Evolutionary conservation across 2,888 invertebrate species (phyloP).

Genomic region (Platypus cylindrus): DNA sequence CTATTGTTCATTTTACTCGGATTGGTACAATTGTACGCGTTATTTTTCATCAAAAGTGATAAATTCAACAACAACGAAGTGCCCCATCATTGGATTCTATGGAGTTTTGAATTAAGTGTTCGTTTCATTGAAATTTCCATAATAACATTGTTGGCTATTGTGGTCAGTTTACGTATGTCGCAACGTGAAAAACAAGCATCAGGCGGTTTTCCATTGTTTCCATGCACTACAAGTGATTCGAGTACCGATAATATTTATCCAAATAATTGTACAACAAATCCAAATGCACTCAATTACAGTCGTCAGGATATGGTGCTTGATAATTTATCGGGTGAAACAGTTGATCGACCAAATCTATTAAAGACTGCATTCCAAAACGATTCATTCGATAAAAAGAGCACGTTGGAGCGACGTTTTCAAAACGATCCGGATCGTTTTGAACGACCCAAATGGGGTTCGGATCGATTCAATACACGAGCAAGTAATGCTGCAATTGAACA

Average conservation of each 20-base stretch:
- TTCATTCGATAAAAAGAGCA: constrained; percentile 50
- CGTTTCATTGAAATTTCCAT: constrained; percentile 79
- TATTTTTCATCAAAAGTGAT: constrained; percentile 47
- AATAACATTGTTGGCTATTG: constrained; percentile 74
- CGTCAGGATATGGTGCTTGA: constrained; percentile 35
- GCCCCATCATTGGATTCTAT: constrained; percentile 77
- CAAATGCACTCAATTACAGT: constrained; percentile 74
- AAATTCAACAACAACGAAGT: constrained; percentile 39
- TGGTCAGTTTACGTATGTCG: constrained; percentile 55
- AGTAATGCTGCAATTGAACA: constrained; percentile 38
- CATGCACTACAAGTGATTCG: constrained; percentile 72
- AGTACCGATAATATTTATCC: constrained; percentile 78
- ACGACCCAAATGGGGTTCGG: constrained; percentile 42
- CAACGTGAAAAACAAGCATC: constrained; percentile 61
- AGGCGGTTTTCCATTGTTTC: constrained; percentile 66
- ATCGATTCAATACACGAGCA: constrained; percentile 45
- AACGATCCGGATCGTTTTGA: constrained; percentile 44
- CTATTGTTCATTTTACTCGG: constrained; percentile 73
- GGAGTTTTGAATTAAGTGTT: constrained; percentile 81
- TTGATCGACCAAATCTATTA: constrained; percentile 42
- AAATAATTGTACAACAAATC: constrained; percentile 74
- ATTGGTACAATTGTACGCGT: constrained; percentile 71
- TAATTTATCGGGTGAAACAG: constrained; percentile 36
- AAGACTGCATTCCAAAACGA: constrained; percentile 47
- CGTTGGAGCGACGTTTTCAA: constrained; percentile 48